These are phyloP conservation scores for Noctua comes DNA, from an alignment of 2,888 invertebrate genomes.

Conservation along the genomic window DNA sequence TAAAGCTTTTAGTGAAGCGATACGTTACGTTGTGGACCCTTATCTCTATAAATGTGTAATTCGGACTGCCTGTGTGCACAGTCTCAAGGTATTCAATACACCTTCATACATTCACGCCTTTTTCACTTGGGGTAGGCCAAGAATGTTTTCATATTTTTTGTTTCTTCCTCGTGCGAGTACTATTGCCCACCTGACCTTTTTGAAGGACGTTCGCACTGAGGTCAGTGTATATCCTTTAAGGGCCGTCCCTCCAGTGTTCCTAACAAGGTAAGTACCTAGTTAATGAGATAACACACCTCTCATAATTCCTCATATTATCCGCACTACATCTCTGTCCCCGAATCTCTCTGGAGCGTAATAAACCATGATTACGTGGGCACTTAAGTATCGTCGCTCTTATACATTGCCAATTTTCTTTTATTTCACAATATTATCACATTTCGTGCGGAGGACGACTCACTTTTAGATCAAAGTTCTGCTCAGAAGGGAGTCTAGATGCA, in stretches of 20 bases:
- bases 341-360: slow-evolving; percentile 47
- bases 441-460: neutral
- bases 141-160: neutral
- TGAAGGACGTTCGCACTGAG: neutral
- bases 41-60: slow-evolving; percentile 35
- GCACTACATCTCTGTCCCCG: slow-evolving; percentile 33
- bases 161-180: neutral
- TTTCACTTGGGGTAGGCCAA: neutral
- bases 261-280: slow-evolving; percentile 15
- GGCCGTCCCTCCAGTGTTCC: neutral
- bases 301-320: slow-evolving; percentile 33
- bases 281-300: slow-evolving; percentile 47
- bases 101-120: neutral
- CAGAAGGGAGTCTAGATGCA: neutral
- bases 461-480: slow-evolving; percentile 11
- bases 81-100: neutral
- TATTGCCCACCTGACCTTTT: neutral
- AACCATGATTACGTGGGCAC: slow-evolving; percentile 48
- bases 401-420: slow-evolving; percentile 42
- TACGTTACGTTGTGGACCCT: slow-evolving; percentile 29
- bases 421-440: slow-evolving; percentile 31
- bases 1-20: slow-evolving; percentile 48
- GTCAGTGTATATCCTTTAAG: neutral
- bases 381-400: slow-evolving; percentile 28
- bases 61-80: slow-evolving; percentile 1